Conservation (phyloP, 2,797 vertebrate genomes). For the Hapalemur alaotrensis region DNA sequence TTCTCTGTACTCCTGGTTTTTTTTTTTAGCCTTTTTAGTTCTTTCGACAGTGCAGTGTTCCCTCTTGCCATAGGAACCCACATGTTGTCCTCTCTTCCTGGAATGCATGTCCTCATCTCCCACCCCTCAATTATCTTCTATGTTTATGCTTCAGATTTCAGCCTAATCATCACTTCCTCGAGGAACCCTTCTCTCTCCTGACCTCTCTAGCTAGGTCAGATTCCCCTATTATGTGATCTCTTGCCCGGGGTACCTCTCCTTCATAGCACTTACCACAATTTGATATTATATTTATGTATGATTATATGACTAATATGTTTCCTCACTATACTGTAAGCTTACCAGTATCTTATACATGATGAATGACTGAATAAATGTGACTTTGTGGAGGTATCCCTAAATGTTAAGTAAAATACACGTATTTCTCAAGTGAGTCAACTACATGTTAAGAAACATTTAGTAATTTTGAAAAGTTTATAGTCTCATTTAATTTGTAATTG, state of each 20-base stretch:
- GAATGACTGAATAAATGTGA: not conserved
- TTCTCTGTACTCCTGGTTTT: not conserved
- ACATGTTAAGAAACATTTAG: slow-evolving; percentile 19
- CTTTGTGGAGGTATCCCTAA: not conserved
- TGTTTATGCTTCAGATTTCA: not conserved
- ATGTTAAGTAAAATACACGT: not conserved
- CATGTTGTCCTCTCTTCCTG: not conserved
- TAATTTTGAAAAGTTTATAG: not conserved
- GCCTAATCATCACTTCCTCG: not conserved
- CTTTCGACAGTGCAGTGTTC: not conserved
- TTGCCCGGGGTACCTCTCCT: not conserved
- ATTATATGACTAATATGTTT: not conserved
- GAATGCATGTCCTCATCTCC: not conserved
- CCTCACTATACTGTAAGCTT: not conserved
- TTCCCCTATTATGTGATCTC: not conserved
- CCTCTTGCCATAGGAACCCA: not conserved
- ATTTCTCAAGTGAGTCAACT: not conserved
- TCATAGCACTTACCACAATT: not conserved
- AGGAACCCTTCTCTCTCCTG: not conserved
- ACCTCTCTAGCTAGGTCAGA: not conserved
- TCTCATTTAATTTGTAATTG: not conserved
- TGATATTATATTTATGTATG: not conserved
- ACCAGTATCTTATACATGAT: not conserved
- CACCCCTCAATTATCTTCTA: not conserved
- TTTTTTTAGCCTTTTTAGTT: not conserved